Evolutionary conservation across 2,113 vertebrate genomes (phyloP).

Genomic region (Paracanthobrama guichenoti): DNA sequence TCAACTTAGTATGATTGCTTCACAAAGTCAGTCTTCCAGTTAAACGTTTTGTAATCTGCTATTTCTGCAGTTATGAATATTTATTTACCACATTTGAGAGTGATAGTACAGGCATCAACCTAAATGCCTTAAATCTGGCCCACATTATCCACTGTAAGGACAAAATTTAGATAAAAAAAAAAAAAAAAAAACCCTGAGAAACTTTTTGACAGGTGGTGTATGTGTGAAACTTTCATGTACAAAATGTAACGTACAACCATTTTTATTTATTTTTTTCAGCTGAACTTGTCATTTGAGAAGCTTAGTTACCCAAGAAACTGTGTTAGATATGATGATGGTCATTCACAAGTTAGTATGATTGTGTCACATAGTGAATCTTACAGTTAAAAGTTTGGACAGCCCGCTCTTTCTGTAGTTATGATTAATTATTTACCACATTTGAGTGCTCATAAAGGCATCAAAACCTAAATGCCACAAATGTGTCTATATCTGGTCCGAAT

Average conservation of each 20-base stretch:
- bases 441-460: no score
- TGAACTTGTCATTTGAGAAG: no score
- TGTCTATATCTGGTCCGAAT: not conserved
- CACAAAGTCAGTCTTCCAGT: not conserved
- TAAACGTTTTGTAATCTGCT: not conserved
- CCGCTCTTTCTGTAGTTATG: no score
- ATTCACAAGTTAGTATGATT: no score
- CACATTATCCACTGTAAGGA: not conserved
- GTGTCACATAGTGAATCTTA: no score
- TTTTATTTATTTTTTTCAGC: no score
- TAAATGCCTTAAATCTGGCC: not conserved
- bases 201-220: not conserved
- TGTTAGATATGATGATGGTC: no score
- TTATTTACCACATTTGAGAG: not conserved
- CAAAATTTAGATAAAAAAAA: not conserved
- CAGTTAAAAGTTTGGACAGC: no score
- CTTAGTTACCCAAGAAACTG: no score
- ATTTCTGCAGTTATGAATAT: not conserved
- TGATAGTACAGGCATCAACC: not conserved
- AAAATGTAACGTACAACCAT: no score
- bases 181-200: not conserved
- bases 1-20: not conserved
- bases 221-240: not conserved
- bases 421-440: no score
- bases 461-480: not conserved